These are phyloP conservation scores for Bombylius major DNA, from an alignment of 2,888 invertebrate species.

Conservation along the genomic window DNA sequence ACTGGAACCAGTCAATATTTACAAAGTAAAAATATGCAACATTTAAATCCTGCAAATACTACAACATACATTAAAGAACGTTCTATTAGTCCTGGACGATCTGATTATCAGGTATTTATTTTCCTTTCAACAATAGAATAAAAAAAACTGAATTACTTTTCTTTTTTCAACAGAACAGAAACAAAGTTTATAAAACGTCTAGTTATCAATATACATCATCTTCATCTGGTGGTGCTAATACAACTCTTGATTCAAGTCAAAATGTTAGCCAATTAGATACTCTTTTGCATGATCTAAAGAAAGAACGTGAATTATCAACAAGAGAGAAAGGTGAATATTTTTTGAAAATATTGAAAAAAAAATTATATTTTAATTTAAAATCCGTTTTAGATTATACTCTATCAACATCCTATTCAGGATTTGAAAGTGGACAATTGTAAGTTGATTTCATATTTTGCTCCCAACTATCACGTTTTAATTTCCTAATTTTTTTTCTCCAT, in stretches of 20 bases:
- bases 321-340: constrained; percentile 24
- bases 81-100: constrained; percentile 14
- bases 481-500: not conserved
- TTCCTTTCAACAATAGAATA: too few relatives aligned
- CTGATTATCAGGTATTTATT: not conserved
- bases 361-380: too few relatives aligned
- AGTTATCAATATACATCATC: constrained; percentile 32
- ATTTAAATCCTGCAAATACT: constrained; percentile 16
- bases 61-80: constrained; percentile 15
- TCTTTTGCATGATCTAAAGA: constrained; percentile 57
- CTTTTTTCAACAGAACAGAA: constrained; percentile 22
- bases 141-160: too few relatives aligned
- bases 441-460: too few relatives aligned
- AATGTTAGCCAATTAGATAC: constrained; percentile 67
- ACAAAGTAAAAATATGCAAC: constrained; percentile 14
- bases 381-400: not conserved
- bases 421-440: too few relatives aligned
- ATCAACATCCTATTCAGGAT: too few relatives aligned
- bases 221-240: not conserved
- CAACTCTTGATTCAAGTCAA: constrained; percentile 31
- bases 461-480: too few relatives aligned
- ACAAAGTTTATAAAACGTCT: constrained; percentile 32
- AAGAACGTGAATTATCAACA: constrained; percentile 30
- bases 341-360: not conserved
- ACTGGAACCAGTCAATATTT: constrained; percentile 5